These are phyloP conservation scores for Crocallis elinguaria DNA, from an alignment of 2,888 invertebrate genomes.

Conservation along the genomic window DNA sequence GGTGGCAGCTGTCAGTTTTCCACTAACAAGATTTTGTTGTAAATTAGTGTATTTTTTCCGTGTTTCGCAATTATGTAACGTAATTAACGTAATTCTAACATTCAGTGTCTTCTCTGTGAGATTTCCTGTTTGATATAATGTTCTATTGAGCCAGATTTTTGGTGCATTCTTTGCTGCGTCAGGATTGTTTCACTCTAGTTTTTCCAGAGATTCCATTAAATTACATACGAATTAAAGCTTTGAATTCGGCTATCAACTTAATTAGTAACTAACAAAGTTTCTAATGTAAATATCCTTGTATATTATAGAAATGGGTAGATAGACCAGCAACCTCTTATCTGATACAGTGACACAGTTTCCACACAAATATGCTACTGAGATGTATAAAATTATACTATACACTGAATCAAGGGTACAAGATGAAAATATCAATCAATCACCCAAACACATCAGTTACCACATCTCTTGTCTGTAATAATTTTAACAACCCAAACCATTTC, in stretches of 20 bases:
- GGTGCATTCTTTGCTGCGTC: constrained; percentile 12
- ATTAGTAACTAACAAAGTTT: background rate
- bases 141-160: constrained; percentile 9
- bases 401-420: constrained; percentile 1
- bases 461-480: too few species aligned
- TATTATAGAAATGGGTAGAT: constrained; percentile 2
- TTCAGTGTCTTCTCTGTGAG: background rate
- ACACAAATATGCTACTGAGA: constrained; percentile 3
- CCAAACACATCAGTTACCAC: constrained; percentile 4
- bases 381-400: background rate
- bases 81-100: constrained; percentile 12
- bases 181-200: constrained; percentile 4
- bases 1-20: constrained; percentile 40
- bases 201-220: constrained; percentile 4
- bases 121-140: background rate
- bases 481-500: too few species aligned
- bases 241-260: background rate
- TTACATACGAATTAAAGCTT: constrained; percentile 1
- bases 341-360: constrained; percentile 33
- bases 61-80: constrained; percentile 38
- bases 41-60: constrained; percentile 39
- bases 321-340: constrained; percentile 28
- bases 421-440: constrained; percentile 5
- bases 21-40: constrained; percentile 46
- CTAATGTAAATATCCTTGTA: constrained; percentile 1